These are phyloP conservation scores for Phortica okadai DNA, from an alignment of 2,888 invertebrate genomes.

Conservation along the genomic window DNA sequence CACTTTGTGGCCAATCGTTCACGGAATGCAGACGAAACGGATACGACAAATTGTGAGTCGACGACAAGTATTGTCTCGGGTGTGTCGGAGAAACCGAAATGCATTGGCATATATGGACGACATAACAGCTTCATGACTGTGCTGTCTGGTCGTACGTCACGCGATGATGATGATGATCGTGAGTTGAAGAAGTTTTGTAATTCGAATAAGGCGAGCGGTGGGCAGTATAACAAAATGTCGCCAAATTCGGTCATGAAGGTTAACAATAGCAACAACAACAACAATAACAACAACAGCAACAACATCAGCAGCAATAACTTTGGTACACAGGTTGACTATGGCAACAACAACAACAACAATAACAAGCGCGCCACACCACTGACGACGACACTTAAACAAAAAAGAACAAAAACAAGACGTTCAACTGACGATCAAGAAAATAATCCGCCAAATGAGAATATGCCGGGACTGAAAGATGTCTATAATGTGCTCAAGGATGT, in stretches of 20 bases:
- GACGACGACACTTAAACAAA: neutral
- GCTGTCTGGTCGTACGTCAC: conserved; percentile 37
- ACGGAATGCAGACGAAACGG: conserved; percentile 26
- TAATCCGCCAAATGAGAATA: conserved; percentile 37
- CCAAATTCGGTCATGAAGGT: conserved; percentile 11
- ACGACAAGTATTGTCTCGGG: conserved; percentile 56
- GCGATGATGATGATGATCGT: conserved; percentile 43
- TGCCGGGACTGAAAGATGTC: conserved; percentile 53
- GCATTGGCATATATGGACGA: conserved; percentile 53
- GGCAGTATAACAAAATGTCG: conserved; percentile 9
- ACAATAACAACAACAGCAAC: conserved; percentile 35
- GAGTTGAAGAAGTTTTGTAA: neutral
- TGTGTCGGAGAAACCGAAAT: conserved; percentile 55
- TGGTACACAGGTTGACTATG: conserved; percentile 21
- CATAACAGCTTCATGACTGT: conserved; percentile 62
- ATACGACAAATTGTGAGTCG: conserved; percentile 42
- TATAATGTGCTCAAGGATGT: conserved; percentile 62
- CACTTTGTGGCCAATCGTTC: conserved; percentile 54
- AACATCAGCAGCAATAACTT: conserved; percentile 24
- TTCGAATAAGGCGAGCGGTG: neutral
- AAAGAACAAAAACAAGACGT: neutral
- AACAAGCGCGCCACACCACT: neutral
- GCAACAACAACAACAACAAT: neutral
- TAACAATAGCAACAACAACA: conserved; percentile 34
- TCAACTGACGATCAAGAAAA: conserved; percentile 35